Percentiles rank a stretch among this genome's conserved stretches.
phyloP scores from a whole-genome alignment of 1,140 invertebrate species.

The Eriosoma lanigerum region DNA sequence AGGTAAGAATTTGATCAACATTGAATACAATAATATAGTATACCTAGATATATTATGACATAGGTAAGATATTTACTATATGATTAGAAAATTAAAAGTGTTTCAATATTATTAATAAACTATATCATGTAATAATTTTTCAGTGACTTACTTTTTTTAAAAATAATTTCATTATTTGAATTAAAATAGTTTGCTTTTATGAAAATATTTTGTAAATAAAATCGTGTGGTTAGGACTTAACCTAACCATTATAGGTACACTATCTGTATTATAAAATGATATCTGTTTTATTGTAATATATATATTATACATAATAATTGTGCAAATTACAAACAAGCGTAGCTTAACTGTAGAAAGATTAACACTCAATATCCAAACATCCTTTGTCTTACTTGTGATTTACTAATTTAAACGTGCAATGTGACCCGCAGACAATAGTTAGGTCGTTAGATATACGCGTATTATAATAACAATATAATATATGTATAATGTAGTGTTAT shows the following conservation, averaged over 20 bases:
- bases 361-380: background rate
- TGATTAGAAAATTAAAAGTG: too few relatives aligned
- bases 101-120: too few relatives aligned
- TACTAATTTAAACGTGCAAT: background rate
- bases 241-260: too few relatives aligned
- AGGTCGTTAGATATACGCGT: background rate
- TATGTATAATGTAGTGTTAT: too few relatives aligned
- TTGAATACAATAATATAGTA: background rate
- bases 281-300: too few relatives aligned
- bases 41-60: background rate
- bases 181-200: too few relatives aligned
- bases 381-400: conserved; percentile 6
- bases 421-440: background rate
- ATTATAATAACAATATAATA: background rate
- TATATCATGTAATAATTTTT: too few relatives aligned
- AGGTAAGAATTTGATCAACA: background rate
- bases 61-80: background rate
- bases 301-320: background rate
- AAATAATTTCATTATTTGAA: too few relatives aligned
- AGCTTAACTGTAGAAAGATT: background rate
- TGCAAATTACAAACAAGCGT: background rate
- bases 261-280: too few relatives aligned
- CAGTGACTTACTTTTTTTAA: too few relatives aligned
- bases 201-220: too few relatives aligned
- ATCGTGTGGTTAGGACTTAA: too few relatives aligned